phyloP scores from a whole-genome alignment of 2,797 vertebrate species.

The Chiroxiphia lanceolata region DNA sequence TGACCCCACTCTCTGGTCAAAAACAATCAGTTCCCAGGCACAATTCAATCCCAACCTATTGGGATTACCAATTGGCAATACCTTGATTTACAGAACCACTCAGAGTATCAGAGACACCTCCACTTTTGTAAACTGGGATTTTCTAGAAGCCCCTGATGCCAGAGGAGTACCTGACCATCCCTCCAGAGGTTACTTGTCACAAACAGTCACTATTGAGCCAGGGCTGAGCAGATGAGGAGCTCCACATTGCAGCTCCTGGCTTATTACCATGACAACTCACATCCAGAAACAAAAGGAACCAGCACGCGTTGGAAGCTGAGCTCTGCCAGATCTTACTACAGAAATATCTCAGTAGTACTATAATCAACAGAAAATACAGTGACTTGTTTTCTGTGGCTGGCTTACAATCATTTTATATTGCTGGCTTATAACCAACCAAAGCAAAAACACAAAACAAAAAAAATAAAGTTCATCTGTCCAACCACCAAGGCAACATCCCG shows the following conservation, averaged over 20 bases:
- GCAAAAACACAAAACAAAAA: slow-evolving; percentile 34
- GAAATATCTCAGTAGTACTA: slow-evolving; percentile 50
- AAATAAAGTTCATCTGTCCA: background rate
- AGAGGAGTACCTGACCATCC: background rate
- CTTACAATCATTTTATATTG: background rate
- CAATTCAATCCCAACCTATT: background rate
- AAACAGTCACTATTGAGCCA: background rate
- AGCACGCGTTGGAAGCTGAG: background rate
- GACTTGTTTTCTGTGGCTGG: slow-evolving; percentile 40
- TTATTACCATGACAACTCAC: slow-evolving; percentile 27
- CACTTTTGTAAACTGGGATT: background rate
- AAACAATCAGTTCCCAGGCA: background rate
- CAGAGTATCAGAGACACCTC: background rate
- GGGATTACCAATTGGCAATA: background rate
- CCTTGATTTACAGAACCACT: background rate
- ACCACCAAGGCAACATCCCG: background rate
- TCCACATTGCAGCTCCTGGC: background rate
- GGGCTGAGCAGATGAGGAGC: background rate
- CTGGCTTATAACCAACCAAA: slow-evolving; percentile 46
- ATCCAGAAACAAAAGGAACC: slow-evolving; percentile 39
- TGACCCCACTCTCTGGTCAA: accelerated
- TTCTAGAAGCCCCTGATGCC: background rate
- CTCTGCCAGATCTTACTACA: slow-evolving; percentile 3
- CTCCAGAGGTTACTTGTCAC: background rate
- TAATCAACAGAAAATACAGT: slow-evolving; percentile 35